Evolutionary conservation across 1,140 invertebrate genomes (phyloP).

Genomic region (Babylonia areolata): DNA sequence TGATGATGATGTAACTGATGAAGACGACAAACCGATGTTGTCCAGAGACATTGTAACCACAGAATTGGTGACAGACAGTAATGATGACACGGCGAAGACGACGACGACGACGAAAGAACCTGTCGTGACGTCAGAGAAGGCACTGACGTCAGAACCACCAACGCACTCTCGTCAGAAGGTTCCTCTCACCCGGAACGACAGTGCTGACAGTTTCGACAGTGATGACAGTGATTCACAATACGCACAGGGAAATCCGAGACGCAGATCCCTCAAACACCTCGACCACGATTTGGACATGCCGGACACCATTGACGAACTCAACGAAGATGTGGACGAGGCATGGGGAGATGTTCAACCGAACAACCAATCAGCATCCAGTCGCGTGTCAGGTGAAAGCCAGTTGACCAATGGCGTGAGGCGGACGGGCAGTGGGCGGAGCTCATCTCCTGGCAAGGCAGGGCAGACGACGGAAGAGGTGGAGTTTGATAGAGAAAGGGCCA

Average conservation of each 20-base stretch:
- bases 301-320: slow-evolving; percentile 20
- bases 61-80: not conserved
- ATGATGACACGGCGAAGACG: not conserved
- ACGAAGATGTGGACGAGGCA: not conserved
- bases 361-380: not conserved
- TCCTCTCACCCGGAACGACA: not conserved
- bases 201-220: not conserved
- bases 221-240: not conserved
- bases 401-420: not conserved
- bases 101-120: not conserved
- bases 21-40: not conserved
- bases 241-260: not conserved
- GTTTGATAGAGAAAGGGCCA: not conserved
- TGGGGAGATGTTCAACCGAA: not conserved
- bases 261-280: not conserved
- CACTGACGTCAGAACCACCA: not conserved
- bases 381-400: not conserved
- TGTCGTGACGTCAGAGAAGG: not conserved
- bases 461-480: not conserved
- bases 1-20: not conserved
- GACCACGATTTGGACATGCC: not conserved
- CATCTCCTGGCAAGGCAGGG: not conserved
- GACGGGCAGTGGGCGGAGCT: not conserved
- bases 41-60: not conserved
- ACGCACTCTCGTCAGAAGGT: not conserved